Conservation (phyloP, 2,113 vertebrate genomes). For the Melanotaenia duboulayi region DNA sequence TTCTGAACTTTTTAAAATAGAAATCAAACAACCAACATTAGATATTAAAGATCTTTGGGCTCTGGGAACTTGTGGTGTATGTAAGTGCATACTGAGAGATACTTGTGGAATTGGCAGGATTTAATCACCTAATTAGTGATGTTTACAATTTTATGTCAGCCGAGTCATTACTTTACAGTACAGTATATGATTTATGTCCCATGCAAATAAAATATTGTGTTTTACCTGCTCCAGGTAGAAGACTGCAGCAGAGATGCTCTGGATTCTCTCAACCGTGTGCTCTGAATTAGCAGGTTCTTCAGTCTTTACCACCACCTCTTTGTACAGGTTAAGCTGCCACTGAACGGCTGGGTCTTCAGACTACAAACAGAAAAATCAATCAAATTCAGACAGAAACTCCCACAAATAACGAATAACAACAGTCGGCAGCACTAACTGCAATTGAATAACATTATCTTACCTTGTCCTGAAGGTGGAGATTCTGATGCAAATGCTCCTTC, state of each 20-base stretch:
- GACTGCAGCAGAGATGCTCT: constrained; percentile 95
- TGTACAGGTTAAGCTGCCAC: constrained; percentile 98
- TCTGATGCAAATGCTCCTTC: constrained; percentile 91
- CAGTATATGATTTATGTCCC: too few species aligned
- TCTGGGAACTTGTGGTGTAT: too few species aligned
- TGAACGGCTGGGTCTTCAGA: constrained; percentile 96
- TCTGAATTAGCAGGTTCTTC: constrained; percentile 86
- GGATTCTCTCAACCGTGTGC: constrained; percentile 89
- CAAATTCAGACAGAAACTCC: neutral
- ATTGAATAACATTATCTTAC: constrained; percentile 70
- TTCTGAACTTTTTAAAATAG: too few species aligned
- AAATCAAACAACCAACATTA: too few species aligned
- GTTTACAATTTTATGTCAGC: too few species aligned
- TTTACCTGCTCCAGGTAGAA: constrained; percentile 91
- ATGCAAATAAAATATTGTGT: neutral
- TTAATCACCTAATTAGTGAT: too few species aligned
- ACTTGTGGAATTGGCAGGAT: too few species aligned
- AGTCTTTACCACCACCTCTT: constrained; percentile 88
- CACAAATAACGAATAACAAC: neutral
- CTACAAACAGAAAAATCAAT: constrained; percentile 68
- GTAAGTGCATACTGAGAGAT: too few species aligned
- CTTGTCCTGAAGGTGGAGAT: constrained; percentile 96
- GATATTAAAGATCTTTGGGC: too few species aligned
- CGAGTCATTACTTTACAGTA: too few species aligned
- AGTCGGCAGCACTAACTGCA: neutral